Percentiles rank a stretch among this genome's conserved stretches.
These are phyloP conservation scores for Anthrax anthrax DNA, from an alignment of 2,888 invertebrate species.

Conservation along the genomic window DNA sequence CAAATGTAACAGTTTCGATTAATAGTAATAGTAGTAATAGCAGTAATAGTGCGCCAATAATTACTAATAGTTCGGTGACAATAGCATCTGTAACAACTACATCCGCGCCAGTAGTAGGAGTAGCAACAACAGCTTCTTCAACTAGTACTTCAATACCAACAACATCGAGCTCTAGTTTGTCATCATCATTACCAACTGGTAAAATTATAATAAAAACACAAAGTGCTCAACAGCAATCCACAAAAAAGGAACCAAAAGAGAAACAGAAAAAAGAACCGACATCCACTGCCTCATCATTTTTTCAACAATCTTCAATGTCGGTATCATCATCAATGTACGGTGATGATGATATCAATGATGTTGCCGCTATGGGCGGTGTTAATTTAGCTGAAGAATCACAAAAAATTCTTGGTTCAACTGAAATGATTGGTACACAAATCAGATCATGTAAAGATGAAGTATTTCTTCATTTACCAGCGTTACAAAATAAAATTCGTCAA, in stretches of 20 bases:
- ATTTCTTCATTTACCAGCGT: slow-evolving; percentile 60
- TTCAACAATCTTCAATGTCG: slow-evolving; percentile 38
- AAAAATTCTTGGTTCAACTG: slow-evolving; percentile 80
- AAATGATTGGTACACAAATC: slow-evolving; percentile 78
- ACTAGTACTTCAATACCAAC: slow-evolving; percentile 21
- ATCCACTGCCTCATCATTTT: slow-evolving; percentile 32
- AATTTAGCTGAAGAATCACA: slow-evolving; percentile 93
- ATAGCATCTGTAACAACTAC: slow-evolving; percentile 9
- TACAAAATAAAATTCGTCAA: slow-evolving; percentile 63
- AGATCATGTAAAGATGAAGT: slow-evolving; percentile 87
- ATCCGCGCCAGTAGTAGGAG: slow-evolving; percentile 15
- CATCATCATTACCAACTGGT: slow-evolving; percentile 17
- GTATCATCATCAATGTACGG: slow-evolving; percentile 44
- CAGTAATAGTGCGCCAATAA: neutral
- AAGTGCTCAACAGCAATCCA: slow-evolving; percentile 33
- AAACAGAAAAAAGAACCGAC: slow-evolving; percentile 53
- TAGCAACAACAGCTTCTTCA: slow-evolving; percentile 19
- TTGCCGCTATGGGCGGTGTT: slow-evolving; percentile 97
- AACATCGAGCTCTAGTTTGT: slow-evolving; percentile 16
- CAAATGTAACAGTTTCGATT: slow-evolving; percentile 2
- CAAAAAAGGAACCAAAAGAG: slow-evolving; percentile 50
- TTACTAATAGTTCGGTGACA: neutral
- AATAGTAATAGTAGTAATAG: neutral
- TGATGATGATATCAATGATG: slow-evolving; percentile 96
- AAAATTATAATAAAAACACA: slow-evolving; percentile 25